phyloP scores from a whole-genome alignment of 2,113 vertebrate species.

The Calypte anna region DNA sequence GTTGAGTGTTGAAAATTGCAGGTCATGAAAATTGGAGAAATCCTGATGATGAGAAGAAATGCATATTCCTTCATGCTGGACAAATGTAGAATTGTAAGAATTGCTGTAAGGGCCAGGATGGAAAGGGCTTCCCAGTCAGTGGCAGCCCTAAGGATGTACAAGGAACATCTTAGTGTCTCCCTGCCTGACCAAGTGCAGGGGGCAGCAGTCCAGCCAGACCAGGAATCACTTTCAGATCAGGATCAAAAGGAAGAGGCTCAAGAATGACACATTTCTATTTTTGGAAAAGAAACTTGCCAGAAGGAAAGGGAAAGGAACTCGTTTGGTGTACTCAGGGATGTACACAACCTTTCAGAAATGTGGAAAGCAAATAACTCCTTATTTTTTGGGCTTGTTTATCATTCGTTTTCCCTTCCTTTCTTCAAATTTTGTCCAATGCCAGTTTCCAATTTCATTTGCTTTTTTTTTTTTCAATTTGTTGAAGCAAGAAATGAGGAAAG shows the following conservation, averaged over 20 bases:
- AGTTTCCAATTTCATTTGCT: not conserved
- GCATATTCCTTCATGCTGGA: not conserved
- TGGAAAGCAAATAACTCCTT: not conserved
- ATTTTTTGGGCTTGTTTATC: not conserved
- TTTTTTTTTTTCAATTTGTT: not conserved
- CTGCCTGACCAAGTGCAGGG: not conserved
- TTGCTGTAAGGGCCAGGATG: not conserved
- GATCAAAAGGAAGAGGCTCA: not conserved
- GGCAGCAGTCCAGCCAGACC: not conserved
- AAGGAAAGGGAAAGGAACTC: not conserved
- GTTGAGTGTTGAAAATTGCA: not conserved
- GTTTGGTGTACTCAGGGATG: not conserved
- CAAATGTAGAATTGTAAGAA: not conserved
- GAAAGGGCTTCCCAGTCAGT: fast-evolving
- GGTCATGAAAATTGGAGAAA: not conserved
- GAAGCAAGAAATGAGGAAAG: not conserved
- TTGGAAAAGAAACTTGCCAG: not conserved
- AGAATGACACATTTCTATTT: not conserved
- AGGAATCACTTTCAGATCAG: not conserved
- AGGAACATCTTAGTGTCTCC: not conserved
- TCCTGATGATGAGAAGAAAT: not conserved
- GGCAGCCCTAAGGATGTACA: fast-evolving
- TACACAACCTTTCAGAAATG: not conserved
- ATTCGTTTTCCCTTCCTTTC: not conserved
- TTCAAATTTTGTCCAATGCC: not conserved